phyloP scores from a whole-genome alignment of 2,797 vertebrate species.

The Sebastes kiyomatsui region DNA sequence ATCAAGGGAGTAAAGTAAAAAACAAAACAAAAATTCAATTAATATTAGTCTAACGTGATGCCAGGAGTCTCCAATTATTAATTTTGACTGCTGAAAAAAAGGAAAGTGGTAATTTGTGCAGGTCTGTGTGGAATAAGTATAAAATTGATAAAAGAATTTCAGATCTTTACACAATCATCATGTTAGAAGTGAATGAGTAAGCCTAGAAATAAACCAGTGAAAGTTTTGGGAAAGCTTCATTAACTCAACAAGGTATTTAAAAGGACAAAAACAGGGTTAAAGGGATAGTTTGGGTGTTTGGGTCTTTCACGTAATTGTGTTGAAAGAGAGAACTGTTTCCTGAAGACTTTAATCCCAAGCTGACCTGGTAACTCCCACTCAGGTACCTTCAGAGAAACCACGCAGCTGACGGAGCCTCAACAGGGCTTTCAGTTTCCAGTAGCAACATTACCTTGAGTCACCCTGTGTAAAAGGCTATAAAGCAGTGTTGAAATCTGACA shows the following conservation, averaged over 20 bases:
- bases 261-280: conserved; percentile 8
- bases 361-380: conserved; percentile 47
- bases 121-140: neutral
- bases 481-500: conserved; percentile 19
- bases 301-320: neutral
- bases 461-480: conserved; percentile 17
- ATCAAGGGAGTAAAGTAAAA: no score
- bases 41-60: no score
- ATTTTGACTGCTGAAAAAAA: neutral
- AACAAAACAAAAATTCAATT: no score
- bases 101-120: neutral
- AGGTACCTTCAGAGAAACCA: conserved; percentile 19
- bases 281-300: neutral
- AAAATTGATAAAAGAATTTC: neutral
- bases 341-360: conserved; percentile 1
- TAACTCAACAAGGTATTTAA: neutral
- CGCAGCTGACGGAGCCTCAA: conserved; percentile 13
- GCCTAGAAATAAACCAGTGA: neutral
- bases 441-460: conserved; percentile 49
- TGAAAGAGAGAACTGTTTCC: conserved; percentile 6
- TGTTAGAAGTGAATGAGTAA: neutral
- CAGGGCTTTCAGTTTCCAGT: conserved; percentile 30
- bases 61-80: neutral
- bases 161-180: neutral
- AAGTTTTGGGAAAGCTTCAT: neutral